Percentiles rank a stretch among this genome's conserved stretches.
phyloP scores from a whole-genome alignment of 2,888 invertebrate species.

The Lydus trimaculatus region DNA sequence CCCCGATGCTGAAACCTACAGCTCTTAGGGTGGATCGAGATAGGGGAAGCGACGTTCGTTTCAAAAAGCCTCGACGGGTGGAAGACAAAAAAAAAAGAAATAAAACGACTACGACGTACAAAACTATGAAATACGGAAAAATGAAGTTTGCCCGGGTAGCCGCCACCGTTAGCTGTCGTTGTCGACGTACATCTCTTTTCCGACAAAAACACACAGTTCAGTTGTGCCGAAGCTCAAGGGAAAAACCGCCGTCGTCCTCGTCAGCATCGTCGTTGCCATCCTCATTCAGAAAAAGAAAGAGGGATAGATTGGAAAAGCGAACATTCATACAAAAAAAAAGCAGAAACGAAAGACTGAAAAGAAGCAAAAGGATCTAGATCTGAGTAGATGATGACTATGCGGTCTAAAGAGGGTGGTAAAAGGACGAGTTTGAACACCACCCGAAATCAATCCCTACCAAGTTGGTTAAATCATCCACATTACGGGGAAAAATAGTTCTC shows the following conservation, averaged over 20 bases:
- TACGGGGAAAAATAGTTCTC: background rate
- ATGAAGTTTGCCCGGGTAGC: constrained; percentile 51
- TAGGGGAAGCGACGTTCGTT: background rate
- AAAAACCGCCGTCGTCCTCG: background rate
- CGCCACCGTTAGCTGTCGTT: constrained; percentile 19
- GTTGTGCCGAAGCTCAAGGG: constrained; percentile 30
- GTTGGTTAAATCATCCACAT: background rate
- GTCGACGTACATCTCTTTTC: constrained; percentile 23
- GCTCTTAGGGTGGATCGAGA: constrained; percentile 5
- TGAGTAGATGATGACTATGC: constrained; percentile 32
- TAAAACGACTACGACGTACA: constrained; percentile 33
- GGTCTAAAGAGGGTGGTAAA: constrained; percentile 22
- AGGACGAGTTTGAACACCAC: background rate
- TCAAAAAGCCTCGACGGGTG: constrained; percentile 9
- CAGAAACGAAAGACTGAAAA: constrained; percentile 20
- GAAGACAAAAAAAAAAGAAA: constrained; percentile 5
- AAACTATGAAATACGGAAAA: constrained; percentile 56
- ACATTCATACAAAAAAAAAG: constrained; percentile 39
- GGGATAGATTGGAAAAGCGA: constrained; percentile 15
- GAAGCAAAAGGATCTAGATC: constrained; percentile 28
- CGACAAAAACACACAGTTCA: constrained; percentile 27
- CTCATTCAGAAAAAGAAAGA: background rate
- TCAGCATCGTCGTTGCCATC: background rate
- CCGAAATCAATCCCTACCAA: background rate
- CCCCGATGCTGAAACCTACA: constrained; percentile 4